These are phyloP conservation scores for Icerya purchasi DNA, from an alignment of 2,888 invertebrate genomes.

Conservation along the genomic window DNA sequence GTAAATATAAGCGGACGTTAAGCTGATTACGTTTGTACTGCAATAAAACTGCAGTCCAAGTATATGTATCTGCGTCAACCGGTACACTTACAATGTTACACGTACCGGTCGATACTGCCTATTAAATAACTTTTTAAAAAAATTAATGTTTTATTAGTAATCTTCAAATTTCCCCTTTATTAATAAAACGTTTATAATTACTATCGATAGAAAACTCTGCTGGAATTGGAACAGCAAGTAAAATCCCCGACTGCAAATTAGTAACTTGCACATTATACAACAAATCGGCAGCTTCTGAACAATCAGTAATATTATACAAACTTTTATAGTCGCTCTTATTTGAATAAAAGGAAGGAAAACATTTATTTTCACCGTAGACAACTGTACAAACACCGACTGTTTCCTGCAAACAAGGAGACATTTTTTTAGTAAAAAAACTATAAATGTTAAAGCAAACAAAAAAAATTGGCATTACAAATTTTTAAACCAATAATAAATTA, in stretches of 20 bases:
- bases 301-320: conserved; percentile 41
- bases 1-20: too few species aligned
- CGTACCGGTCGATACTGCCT: too few species aligned
- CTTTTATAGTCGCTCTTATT: conserved; percentile 45
- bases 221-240: conserved; percentile 84
- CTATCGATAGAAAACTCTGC: conserved; percentile 23
- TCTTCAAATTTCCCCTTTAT: too few species aligned
- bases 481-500: too few species aligned
- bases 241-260: conserved; percentile 43
- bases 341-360: conserved; percentile 90
- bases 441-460: conserved; percentile 4
- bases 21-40: too few species aligned
- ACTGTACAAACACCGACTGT: conserved; percentile 78
- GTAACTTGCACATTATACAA: conserved; percentile 35
- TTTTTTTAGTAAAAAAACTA: conserved; percentile 1
- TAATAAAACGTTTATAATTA: too few species aligned
- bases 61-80: too few species aligned
- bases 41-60: too few species aligned
- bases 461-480: conserved; percentile 4
- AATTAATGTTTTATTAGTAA: too few species aligned
- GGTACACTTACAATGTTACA: too few species aligned
- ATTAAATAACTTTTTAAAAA: too few species aligned
- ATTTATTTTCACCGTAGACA: conserved; percentile 42
- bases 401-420: conserved; percentile 36
- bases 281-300: conserved; percentile 49